Base-by-base conservation (phyloP, 2,113 vertebrate species). In the Malaclemys terrapin region DNA sequence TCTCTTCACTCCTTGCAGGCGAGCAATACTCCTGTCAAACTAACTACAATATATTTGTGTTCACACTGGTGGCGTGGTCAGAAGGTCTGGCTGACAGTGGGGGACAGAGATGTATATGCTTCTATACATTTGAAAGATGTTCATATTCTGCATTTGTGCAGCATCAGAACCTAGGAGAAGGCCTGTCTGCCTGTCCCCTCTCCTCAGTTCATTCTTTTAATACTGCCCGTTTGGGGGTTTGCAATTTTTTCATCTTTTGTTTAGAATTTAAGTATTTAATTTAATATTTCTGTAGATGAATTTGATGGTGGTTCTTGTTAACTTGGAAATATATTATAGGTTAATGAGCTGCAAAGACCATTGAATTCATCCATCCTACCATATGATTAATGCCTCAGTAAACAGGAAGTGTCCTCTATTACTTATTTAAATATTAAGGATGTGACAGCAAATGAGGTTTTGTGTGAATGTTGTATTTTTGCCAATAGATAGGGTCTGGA, bases 121-220 rank as follows among this genome's bases (percentile, higher is more conserved):
- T 90, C 22, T 31, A 80, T 87, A 80, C 5, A 31, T 59, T 82
- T 82, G 49, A 14, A 62, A 78, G 24, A 16, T 78, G 75, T 16
- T 78, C 75, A 14, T 10, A n/a, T 38, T 45, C 11, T 47, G 13
- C 38, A 78, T 42, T 76, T 38, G n/a, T 82, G 20, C 78, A 79
- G 19, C 17, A 42, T 80, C 35, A 38, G 31, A 65, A 27, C 76
- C 75, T 54, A 54, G 47, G 27, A 52, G 87, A 80, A 47, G 5
- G 1, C 1, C 6, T 25, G 1, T 1, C 10, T 25, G 1, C 1
- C 10, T 69, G n/a, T 16, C 19, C 16, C 19, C 31, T 11, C 59
- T 20, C n/a, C 3, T 9, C 10, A 25, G n/a, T 57, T 25, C 12
- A 62, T 14, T 47, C 75, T 47, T 29, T 29, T 93, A 87, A 69